These are phyloP conservation scores for Opisthocomus hoazin DNA, from an alignment of 2,113 vertebrate genomes.

Conservation along the genomic window DNA sequence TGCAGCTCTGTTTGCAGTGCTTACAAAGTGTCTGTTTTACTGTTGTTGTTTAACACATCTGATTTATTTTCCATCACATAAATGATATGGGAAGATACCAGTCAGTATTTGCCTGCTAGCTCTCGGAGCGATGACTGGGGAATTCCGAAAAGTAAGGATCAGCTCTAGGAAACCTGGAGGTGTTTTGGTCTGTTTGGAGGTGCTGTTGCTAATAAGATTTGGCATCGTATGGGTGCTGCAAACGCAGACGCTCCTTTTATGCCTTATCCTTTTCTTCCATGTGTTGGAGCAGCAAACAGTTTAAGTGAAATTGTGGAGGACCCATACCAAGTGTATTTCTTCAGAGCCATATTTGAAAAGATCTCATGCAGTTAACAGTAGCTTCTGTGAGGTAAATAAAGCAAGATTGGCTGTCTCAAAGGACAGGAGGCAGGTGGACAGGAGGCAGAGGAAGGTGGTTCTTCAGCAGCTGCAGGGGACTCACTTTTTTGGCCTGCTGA, in stretches of 20 bases:
- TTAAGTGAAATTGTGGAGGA: not conserved
- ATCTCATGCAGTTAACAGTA: not conserved
- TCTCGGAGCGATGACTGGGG: not conserved
- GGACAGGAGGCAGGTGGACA: not conserved
- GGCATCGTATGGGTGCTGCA: not conserved
- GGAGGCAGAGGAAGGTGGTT: not conserved
- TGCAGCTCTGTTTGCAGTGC: not conserved
- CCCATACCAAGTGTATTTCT: not conserved
- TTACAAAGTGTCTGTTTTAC: not conserved
- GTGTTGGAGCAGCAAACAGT: not conserved
- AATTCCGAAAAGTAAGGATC: not conserved
- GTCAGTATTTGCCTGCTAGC: not conserved
- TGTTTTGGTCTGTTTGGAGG: not conserved
- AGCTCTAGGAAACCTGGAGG: not conserved
- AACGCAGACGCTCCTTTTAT: not conserved
- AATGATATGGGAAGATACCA: not conserved
- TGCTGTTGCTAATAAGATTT: not conserved
- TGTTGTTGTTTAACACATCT: not conserved
- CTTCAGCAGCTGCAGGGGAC: not conserved
- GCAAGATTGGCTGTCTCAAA: not conserved
- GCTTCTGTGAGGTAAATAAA: not conserved
- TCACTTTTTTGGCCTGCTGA: not conserved
- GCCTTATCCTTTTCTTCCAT: not conserved
- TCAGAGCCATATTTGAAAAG: not conserved
- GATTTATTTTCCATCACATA: not conserved